These are phyloP conservation scores for Notothenia coriiceps DNA, from an alignment of 2,113 vertebrate genomes.

Conservation along the genomic window DNA sequence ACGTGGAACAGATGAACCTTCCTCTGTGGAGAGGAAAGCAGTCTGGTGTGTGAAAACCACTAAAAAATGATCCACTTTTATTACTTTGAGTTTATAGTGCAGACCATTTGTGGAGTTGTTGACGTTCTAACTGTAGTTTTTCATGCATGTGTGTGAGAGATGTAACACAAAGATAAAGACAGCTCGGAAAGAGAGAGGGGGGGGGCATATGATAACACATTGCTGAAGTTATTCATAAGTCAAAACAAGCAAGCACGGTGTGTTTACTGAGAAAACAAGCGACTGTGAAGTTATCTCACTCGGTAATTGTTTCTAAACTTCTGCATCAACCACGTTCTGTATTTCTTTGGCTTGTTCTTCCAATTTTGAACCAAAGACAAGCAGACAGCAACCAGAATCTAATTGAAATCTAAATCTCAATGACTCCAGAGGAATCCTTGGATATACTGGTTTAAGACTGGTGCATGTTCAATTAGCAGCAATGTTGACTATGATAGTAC, in stretches of 20 bases:
- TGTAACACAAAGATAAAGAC: slow-evolving; percentile 14
- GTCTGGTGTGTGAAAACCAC: neutral
- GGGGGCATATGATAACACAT: neutral
- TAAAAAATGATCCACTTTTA: neutral
- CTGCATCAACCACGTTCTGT: neutral
- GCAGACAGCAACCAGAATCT: neutral
- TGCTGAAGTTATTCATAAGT: slow-evolving; percentile 25
- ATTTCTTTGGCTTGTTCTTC: slow-evolving; percentile 5
- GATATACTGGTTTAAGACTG: neutral
- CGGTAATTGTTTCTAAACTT: slow-evolving; percentile 24
- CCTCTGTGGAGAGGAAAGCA: too few species aligned
- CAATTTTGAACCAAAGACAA: slow-evolving; percentile 14
- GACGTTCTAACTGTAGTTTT: neutral
- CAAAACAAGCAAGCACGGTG: slow-evolving; percentile 32
- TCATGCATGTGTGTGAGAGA: slow-evolving; percentile 40
- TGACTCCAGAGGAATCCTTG: slow-evolving; percentile 12
- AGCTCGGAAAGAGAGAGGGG: neutral
- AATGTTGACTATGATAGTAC: neutral
- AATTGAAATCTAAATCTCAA: slow-evolving; percentile 12
- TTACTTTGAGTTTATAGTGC: neutral
- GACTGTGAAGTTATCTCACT: slow-evolving; percentile 11
- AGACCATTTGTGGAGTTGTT: slow-evolving; percentile 6
- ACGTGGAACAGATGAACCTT: neutral
- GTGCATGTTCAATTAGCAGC: neutral
- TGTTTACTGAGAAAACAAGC: slow-evolving; percentile 67